Evolutionary conservation across 2,113 vertebrate species (phyloP).

Genomic region (Laticauda colubrina): DNA sequence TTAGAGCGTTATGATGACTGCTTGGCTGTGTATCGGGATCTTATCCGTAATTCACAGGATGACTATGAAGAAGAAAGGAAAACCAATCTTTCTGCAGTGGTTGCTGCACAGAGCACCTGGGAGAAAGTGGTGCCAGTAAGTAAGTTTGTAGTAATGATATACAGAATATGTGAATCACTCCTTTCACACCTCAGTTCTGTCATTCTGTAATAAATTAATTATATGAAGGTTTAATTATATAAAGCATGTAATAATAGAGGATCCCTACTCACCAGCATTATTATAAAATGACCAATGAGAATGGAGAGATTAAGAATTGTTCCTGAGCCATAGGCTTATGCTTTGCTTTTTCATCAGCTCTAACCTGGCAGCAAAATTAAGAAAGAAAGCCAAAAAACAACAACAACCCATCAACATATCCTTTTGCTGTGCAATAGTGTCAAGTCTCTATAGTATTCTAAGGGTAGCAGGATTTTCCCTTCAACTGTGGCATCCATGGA

Average conservation of each 20-base stretch:
- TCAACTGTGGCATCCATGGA: background rate
- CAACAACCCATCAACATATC: background rate
- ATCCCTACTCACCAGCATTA: background rate
- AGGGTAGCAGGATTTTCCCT: background rate
- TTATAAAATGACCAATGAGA: background rate
- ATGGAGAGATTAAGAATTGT: background rate
- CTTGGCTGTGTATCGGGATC: constrained; percentile 87
- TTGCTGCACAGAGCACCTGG: constrained; percentile 93
- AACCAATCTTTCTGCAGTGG: constrained; percentile 93
- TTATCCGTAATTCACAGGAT: constrained; percentile 97
- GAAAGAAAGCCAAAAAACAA: background rate
- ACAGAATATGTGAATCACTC: background rate
- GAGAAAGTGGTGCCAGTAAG: constrained; percentile 83
- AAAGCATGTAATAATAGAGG: background rate
- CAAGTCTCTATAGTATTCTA: background rate
- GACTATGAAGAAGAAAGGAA: constrained; percentile 98
- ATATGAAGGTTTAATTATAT: background rate
- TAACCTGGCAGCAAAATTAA: background rate
- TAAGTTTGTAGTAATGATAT: constrained; percentile 10
- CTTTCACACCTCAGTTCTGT: background rate
- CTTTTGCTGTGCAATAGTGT: background rate
- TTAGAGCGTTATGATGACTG: constrained; percentile 91
- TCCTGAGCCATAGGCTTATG: background rate
- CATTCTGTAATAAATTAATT: background rate
- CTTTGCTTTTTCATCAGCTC: background rate